phyloP scores from a whole-genome alignment of 2,113 vertebrate species.

The Parus major region DNA sequence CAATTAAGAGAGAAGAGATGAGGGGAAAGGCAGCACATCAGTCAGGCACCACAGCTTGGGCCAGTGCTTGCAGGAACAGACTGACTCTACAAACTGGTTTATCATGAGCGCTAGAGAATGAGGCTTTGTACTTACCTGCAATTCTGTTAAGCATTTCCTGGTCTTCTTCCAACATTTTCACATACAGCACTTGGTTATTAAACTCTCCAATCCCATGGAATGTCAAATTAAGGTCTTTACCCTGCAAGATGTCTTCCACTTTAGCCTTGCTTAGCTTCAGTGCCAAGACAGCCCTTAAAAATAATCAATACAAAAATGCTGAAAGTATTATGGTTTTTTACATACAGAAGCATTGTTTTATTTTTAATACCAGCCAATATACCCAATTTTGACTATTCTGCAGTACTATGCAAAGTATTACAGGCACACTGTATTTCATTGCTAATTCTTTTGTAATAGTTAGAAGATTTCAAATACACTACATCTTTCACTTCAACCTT shows the following conservation, averaged over 20 bases:
- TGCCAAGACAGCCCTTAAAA: slow-evolving; percentile 40
- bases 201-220: slow-evolving; percentile 57
- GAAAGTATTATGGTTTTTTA: not conserved
- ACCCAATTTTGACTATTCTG: not conserved
- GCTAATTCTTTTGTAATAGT: not conserved
- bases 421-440: not conserved
- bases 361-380: not conserved
- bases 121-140: not conserved
- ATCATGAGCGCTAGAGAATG: not conserved
- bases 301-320: not conserved
- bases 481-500: not conserved
- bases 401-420: not conserved
- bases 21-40: not conserved
- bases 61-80: not conserved
- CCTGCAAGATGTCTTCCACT: slow-evolving; percentile 48
- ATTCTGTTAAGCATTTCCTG: slow-evolving; percentile 3
- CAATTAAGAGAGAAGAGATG: not conserved
- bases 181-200: slow-evolving; percentile 41
- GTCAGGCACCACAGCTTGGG: not conserved
- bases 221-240: slow-evolving; percentile 14
- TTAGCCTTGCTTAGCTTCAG: slow-evolving; percentile 57
- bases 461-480: not conserved
- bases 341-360: not conserved
- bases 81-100: not conserved
- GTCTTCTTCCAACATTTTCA: slow-evolving; percentile 48